Conservation (phyloP, 2,113 vertebrate genomes). For the zebrafish (Danio rerio) region DNA sequence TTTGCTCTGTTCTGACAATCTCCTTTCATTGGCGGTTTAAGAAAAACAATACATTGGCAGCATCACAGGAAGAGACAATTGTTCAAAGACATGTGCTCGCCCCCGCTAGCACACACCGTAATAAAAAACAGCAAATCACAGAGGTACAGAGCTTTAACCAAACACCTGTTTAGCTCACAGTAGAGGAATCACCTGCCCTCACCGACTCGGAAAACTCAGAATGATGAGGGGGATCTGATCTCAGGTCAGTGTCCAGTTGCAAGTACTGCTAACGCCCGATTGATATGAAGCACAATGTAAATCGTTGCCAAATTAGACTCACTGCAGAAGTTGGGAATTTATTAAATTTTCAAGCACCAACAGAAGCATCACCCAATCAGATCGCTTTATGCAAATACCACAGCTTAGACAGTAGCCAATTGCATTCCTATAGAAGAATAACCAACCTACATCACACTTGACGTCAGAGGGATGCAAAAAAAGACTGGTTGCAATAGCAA, state of each 20-base stretch:
- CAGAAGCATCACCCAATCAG: too few relatives aligned
- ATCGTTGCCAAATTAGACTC: too few relatives aligned
- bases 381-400: too few relatives aligned
- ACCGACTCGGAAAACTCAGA: not conserved
- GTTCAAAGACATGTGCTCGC: slow-evolving; percentile 5
- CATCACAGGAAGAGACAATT: slow-evolving; percentile 4
- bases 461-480: too few relatives aligned
- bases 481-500: too few relatives aligned
- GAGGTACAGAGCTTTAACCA: slow-evolving; percentile 51
- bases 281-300: too few relatives aligned
- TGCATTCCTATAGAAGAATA: too few relatives aligned
- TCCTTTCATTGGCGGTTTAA: not conserved
- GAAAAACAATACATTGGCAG: not conserved
- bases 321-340: too few relatives aligned
- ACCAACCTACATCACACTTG: too few relatives aligned
- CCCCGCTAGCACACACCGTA: not conserved
- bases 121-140: slow-evolving; percentile 29
- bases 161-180: slow-evolving; percentile 35
- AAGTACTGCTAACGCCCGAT: too few relatives aligned
- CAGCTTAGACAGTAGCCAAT: too few relatives aligned
- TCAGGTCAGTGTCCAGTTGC: not conserved
- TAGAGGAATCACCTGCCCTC: not conserved
- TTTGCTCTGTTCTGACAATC: slow-evolving; percentile 17
- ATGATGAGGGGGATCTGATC: not conserved
- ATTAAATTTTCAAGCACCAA: too few relatives aligned